Evolutionary conservation across 2,888 invertebrate species (phyloP).

Genomic region (Clistopyga incitator): DNA sequence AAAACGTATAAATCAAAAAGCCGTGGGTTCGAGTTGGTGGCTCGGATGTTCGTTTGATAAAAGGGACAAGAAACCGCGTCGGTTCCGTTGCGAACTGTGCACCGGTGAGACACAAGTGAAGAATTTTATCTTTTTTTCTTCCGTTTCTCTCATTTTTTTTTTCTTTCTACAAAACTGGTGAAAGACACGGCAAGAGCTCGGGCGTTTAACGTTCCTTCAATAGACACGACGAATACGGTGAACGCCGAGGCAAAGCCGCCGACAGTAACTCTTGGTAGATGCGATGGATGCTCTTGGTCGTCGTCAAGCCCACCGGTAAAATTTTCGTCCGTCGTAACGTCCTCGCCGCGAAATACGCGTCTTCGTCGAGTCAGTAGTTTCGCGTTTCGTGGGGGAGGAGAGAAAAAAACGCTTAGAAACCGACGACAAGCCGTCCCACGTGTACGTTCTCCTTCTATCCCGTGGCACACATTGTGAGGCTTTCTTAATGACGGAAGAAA

Average conservation of each 20-base stretch:
- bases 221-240: constrained; percentile 72
- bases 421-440: constrained; percentile 42
- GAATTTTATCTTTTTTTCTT: constrained; percentile 26
- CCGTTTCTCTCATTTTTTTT: too few species aligned
- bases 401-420: constrained; percentile 71
- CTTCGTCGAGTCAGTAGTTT: constrained; percentile 68
- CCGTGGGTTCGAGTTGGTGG: not conserved
- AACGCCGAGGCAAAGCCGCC: constrained; percentile 42
- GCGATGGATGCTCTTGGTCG: constrained; percentile 63
- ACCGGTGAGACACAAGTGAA: constrained; percentile 67
- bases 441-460: constrained; percentile 53
- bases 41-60: not conserved
- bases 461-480: constrained; percentile 78
- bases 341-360: constrained; percentile 52
- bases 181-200: constrained; percentile 45
- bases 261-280: constrained; percentile 62
- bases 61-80: constrained; percentile 72
- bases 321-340: constrained; percentile 58
- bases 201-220: constrained; percentile 79
- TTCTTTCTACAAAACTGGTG: constrained; percentile 62
- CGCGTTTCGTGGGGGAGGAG: constrained; percentile 51
- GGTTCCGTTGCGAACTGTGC: constrained; percentile 77
- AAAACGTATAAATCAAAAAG: constrained; percentile 8
- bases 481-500: constrained; percentile 84
- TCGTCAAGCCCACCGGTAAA: constrained; percentile 41